Evolutionary conservation across 2,888 invertebrate genomes (phyloP), one percentile per base, ranked within the genome.

Genomic region (Heterodera filipjevi): DNA sequence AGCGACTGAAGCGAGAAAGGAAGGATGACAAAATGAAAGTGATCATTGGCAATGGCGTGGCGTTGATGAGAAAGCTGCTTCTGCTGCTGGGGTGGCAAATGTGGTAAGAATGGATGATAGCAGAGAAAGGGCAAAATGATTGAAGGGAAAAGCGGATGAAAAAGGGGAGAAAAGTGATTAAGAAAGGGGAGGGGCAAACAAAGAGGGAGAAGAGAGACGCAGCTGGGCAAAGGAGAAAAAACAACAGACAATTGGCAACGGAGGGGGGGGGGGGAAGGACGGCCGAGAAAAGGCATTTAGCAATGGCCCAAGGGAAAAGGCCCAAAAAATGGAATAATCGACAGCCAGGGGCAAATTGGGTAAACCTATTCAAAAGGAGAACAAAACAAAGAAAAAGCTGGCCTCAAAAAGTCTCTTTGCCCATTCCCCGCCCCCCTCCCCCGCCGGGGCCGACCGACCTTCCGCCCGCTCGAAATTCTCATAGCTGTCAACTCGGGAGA

Each of bases 391-490:
- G 59, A n/a, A n/a, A 27, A 27, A 2, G 22, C n/a, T 53, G 5
- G 5, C 27, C 59, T 59, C 10, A 5, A 53, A 22, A 16, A 22
- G 6, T n/a, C n/a, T n/a, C 10, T 22, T 22, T 19, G 19, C 53
- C 53, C 59, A 6, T 6, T 6, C n/a, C 59, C 59, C n/a, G n/a
- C 27, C 59, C 27, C 59, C 59, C 59, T 2, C 59, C 16, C 5
- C n/a, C n/a, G 44, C 19, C 27, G 27, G 14, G 19, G 59, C 30
- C 22, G 19, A 22, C 83, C 39, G 59, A 88, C 87, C 88, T 85
- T 88, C 87, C 8, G 86, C 81, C 22, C 79, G 76, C 64, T 85
- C 86, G 75, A 88, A 88, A 79, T 84, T 84, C 79, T 89, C 88
- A 81, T 88, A 88, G 79, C 85, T 85, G 81, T 89, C 87, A 22